phyloP scores from a whole-genome alignment of 1,140 invertebrate species.

The Zaprionus vittiger region DNA sequence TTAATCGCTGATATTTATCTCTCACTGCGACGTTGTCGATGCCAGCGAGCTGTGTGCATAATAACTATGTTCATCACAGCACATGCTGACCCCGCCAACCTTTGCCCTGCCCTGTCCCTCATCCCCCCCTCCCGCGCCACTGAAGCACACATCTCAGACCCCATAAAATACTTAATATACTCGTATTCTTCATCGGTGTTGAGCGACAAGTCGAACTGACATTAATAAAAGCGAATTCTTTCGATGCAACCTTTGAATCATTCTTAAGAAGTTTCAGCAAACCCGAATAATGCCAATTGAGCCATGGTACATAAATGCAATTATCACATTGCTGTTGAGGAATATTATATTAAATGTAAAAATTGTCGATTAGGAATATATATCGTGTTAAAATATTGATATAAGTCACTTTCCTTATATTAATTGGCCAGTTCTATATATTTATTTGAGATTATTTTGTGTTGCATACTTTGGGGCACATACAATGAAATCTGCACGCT shows the following conservation, averaged over 20 bases:
- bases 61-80: conserved; percentile 65
- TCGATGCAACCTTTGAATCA: neutral
- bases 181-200: neutral
- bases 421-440: too few relatives aligned
- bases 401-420: too few relatives aligned
- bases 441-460: too few relatives aligned
- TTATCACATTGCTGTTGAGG: too few relatives aligned
- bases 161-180: neutral
- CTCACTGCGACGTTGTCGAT: conserved; percentile 51
- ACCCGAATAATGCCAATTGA: too few relatives aligned
- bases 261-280: neutral
- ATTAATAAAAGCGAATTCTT: neutral
- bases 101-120: neutral
- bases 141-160: neutral
- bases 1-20: conserved; percentile 83
- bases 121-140: too few relatives aligned
- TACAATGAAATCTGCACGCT: too few relatives aligned
- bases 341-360: too few relatives aligned
- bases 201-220: neutral
- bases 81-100: conserved; percentile 19
- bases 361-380: too few relatives aligned
- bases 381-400: too few relatives aligned
- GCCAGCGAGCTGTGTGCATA: conserved; percentile 35
- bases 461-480: too few relatives aligned
- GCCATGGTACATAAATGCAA: too few relatives aligned